A percentile compares a stretch with the other conserved stretches of the same genome.
Evolutionary conservation across 2,113 vertebrate species (phyloP).

Genomic region (Sapayoa aenigma): DNA sequence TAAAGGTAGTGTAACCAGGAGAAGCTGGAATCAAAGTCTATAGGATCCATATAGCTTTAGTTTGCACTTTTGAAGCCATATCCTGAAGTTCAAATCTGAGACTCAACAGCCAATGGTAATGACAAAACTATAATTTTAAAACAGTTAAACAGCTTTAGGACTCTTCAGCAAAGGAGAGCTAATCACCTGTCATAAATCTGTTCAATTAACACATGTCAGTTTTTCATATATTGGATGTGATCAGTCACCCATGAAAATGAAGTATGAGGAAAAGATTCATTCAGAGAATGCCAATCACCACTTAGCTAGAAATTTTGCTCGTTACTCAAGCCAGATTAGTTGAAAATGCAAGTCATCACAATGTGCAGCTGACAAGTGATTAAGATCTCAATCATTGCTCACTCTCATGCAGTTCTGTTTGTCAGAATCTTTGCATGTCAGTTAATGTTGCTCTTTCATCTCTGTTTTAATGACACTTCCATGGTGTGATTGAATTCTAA

Average conservation of each 20-base stretch:
- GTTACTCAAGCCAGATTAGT: constrained; percentile 60
- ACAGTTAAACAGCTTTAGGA: neutral
- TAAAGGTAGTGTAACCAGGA: neutral
- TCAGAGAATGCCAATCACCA: constrained; percentile 55
- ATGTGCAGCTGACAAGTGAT: constrained; percentile 47
- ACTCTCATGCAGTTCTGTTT: constrained; percentile 32
- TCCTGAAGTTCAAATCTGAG: neutral
- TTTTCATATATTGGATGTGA: constrained; percentile 44
- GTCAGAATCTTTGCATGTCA: constrained; percentile 54
- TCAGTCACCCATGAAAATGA: constrained; percentile 52
- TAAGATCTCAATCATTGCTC: constrained; percentile 63
- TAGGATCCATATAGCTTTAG: neutral
- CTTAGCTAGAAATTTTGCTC: constrained; percentile 53
- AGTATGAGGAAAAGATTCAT: constrained; percentile 62
- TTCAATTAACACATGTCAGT: constrained; percentile 48
- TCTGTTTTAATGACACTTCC: constrained; percentile 51
- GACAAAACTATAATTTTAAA: neutral
- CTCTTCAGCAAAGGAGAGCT: constrained; percentile 11
- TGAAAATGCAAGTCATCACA: constrained; percentile 63
- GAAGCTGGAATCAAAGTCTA: neutral
- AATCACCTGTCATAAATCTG: constrained; percentile 56
- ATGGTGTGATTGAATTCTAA: constrained; percentile 20
- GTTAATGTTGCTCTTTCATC: constrained; percentile 48
- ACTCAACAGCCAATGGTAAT: neutral
- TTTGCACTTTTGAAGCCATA: neutral